phyloP scores from a whole-genome alignment of 2,797 vertebrate species.

The Podargus strigoides region DNA sequence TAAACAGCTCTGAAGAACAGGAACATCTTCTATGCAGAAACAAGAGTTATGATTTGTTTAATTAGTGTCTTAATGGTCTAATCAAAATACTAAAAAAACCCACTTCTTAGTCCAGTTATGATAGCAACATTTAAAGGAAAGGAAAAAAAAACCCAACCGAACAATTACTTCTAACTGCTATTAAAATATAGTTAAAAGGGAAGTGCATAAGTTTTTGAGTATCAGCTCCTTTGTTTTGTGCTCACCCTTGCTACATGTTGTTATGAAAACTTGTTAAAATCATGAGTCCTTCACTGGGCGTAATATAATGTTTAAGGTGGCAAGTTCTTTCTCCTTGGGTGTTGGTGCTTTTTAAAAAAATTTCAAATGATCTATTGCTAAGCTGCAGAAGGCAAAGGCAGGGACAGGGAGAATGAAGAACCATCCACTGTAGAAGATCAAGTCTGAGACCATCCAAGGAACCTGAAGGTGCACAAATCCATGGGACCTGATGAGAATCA shows the following conservation, averaged over 20 bases:
- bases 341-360: background rate
- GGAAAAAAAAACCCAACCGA: accelerated
- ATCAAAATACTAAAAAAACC: background rate
- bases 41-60: background rate
- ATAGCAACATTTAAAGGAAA: background rate
- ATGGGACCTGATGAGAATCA: too few species aligned
- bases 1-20: background rate
- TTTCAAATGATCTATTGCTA: background rate
- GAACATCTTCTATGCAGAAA: background rate
- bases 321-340: background rate
- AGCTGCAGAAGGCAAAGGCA: too few species aligned
- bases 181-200: background rate
- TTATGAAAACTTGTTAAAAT: background rate
- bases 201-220: background rate
- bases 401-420: too few species aligned
- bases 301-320: background rate
- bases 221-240: background rate
- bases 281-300: background rate
- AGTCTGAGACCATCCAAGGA: too few species aligned
- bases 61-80: background rate
- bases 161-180: background rate
- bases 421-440: too few species aligned
- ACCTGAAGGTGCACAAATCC: too few species aligned
- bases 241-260: background rate
- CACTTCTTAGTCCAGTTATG: background rate